Evolutionary conservation across 2,797 vertebrate genomes (phyloP), one percentile per base, ranked within the genome.

Genomic region (Brachyalestes nurse): DNA sequence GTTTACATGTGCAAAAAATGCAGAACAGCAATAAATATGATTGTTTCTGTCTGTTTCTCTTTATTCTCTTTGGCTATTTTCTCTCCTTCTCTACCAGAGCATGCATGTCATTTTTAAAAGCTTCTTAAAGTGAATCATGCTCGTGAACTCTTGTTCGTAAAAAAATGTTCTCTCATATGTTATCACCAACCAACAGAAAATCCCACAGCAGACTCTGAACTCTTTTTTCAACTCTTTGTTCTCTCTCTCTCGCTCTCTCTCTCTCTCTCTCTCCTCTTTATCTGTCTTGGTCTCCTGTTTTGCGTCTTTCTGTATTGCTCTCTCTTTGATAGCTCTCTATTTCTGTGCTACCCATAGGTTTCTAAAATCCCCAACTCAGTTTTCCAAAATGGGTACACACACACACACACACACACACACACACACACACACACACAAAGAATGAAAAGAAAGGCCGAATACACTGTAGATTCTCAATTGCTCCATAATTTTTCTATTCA

Each of bases 191-290:
- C 57, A 60, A 23, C 57, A 60, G 57, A 60, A 21, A 60, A 60
- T 60, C 57, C 57, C 21, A 23, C n/a, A 21, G n/a, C 57, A 23
- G 57, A 60, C 53, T 19, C 17, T 17, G 17, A 55, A 21, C n/a
- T 34, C 75, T 76, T 34, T 34, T 34, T 34, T 34, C 34, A 34
- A 34, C 34, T 34, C 34, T 34, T 4, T 34, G 34, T 34, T 34
- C 34, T 34, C 34, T 34, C 34, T 34, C 49, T 64, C 14, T 38
- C 75, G 75, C 12, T 83, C 70, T 57, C 21, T 34, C 34, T 34
- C 34, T 34, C 34, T 34, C 49, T 64, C 14, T 38, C 75, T 77
- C 12, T 83, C 70, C 10, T 85, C 53, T 72, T 25, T 47, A 19
- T 62, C 40, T 81, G 81, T 80, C 78, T 77, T 13, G 13, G 1